phyloP scores from a whole-genome alignment of 1,140 invertebrate species.

The Atta texana region DNA sequence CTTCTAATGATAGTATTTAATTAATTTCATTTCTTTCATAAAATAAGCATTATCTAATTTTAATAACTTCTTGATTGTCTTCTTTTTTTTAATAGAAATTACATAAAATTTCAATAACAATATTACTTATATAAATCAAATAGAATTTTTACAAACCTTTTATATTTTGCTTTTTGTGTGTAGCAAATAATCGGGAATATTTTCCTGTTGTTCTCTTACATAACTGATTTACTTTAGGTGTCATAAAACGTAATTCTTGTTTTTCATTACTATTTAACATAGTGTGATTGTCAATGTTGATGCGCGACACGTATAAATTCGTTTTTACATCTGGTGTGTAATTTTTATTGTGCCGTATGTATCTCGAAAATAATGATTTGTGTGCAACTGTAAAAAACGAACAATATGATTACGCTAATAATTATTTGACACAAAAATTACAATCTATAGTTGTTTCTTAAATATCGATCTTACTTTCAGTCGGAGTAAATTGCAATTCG shows the following conservation, averaged over 20 bases:
- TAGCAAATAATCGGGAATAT: conserved; percentile 78
- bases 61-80: neutral
- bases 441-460: neutral
- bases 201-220: conserved; percentile 68
- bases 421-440: conserved; percentile 16
- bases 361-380: conserved; percentile 78
- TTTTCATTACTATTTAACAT: conserved; percentile 61
- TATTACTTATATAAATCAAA: neutral
- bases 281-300: conserved; percentile 79
- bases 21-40: neutral
- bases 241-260: conserved; percentile 20
- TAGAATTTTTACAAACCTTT: conserved; percentile 58
- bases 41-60: conserved; percentile 11
- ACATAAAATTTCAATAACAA: neutral
- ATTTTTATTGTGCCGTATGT: conserved; percentile 66
- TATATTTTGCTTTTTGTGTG: conserved; percentile 45
- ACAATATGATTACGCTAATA: conserved; percentile 18
- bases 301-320: conserved; percentile 74
- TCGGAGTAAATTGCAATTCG: conserved; percentile 77
- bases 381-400: conserved; percentile 70
- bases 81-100: neutral
- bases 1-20: neutral
- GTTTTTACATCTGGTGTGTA: conserved; percentile 49
- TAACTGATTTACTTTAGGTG: conserved; percentile 49
- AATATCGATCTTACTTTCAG: conserved; percentile 72